Base-by-base conservation (phyloP, 2,113 vertebrate genomes). In the Elephantulus edwardii region DNA sequence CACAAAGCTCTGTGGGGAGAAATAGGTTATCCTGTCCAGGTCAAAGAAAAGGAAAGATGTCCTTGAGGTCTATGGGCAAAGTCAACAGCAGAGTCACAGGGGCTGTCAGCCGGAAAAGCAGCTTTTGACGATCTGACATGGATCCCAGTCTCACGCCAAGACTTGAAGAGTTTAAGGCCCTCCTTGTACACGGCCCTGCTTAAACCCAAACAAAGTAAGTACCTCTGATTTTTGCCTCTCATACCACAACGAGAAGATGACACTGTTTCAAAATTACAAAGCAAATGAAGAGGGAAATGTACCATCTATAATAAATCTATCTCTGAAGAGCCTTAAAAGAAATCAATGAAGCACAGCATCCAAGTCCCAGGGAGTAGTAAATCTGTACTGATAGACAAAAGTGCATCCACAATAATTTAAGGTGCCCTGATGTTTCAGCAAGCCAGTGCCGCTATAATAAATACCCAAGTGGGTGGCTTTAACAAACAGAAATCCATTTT, bases 291-390 rank as follows among this genome's bases (percentile, higher is more conserved):
- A 82, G 89, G 62, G 91, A 84, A 85, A 71, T 48, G 91, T 10
- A 56, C 46, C 46, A 17, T 82, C 92, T 93, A 76, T 80, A 91
- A 94, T 94, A 96, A 92, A 95, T 68, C 95, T 40, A 95, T 70
- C 89, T 92, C 94, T 85, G 81, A 93, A 85, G 81, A 94, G 87
- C 70, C 89, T 96, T 95, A 93, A 92, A 95, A 95, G 92, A 94
- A 95, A 96, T 95, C 93, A 92, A 78, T 93, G 94, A 54, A 95
- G 94, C 81, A 46, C 72, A 92, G 70, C 91, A 91, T 91, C 96
- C 78, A 82, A 93, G 94, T 88, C 92, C 91, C 50, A 0, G 85
- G 90, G 88, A 94, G 88, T 77, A 82, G 83, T 87, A 81, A 93
- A 90, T 91, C 93, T 92, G 92, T 76, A 77, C 68, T 56, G 91